Percentiles rank a stretch among this genome's conserved stretches.
Conservation (phyloP, 2,797 vertebrate species). For the Muscicapa comitata region DNA sequence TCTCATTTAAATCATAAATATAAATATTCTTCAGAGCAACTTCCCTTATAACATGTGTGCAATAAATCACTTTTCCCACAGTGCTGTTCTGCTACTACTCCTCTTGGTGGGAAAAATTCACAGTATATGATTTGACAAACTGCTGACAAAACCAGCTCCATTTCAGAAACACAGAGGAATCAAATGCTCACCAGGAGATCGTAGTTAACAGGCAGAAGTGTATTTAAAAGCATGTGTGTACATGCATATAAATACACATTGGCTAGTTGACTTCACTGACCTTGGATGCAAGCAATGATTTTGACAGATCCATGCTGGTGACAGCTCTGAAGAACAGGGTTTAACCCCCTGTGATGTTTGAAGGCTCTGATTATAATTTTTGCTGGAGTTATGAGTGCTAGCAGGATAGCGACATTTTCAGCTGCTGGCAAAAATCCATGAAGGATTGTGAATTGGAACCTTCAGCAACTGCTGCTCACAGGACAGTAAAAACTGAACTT, state of each 20-base stretch:
- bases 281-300: background rate
- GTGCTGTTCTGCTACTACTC: background rate
- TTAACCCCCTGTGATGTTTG: background rate
- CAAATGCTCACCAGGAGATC: background rate
- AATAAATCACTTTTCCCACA: constrained; percentile 20
- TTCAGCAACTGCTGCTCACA: background rate
- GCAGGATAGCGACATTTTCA: background rate
- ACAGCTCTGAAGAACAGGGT: background rate
- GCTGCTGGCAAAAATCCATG: background rate
- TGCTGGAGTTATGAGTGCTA: background rate
- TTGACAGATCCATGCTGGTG: background rate
- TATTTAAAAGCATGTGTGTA: background rate
- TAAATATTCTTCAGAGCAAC: background rate
- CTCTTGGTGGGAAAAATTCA: background rate
- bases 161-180: background rate
- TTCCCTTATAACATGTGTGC: background rate
- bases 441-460: background rate
- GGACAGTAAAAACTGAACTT: background rate
- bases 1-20: background rate
- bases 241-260: background rate
- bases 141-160: background rate
- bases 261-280: background rate
- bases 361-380: background rate
- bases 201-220: background rate
- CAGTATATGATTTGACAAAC: background rate